phyloP scores from a whole-genome alignment of 1,140 invertebrate genomes.

The Drosophila takahashii region DNA sequence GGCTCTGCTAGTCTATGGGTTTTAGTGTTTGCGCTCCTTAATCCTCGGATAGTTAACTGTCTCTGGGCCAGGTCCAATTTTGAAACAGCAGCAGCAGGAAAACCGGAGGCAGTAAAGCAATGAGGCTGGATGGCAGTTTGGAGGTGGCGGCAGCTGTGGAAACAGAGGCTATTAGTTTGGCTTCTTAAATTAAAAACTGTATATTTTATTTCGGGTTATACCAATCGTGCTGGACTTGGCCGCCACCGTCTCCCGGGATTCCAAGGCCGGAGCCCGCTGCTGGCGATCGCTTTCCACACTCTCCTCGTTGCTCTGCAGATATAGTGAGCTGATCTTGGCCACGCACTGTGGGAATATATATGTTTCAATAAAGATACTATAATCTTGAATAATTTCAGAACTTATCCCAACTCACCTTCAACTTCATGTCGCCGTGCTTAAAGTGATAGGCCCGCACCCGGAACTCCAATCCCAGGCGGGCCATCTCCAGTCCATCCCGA shows the following conservation, averaged over 20 bases:
- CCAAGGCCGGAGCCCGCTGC: slow-evolving; percentile 87
- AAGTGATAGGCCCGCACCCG: slow-evolving; percentile 91
- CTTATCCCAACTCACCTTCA: slow-evolving; percentile 87
- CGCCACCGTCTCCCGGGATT: slow-evolving; percentile 87
- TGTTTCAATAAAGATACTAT: no score
- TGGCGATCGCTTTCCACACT: slow-evolving; percentile 90
- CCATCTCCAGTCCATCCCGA: slow-evolving; percentile 88
- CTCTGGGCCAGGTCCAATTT: slow-evolving; percentile 46
- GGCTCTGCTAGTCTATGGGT: slow-evolving; percentile 19
- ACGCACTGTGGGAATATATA: slow-evolving; percentile 87
- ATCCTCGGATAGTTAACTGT: slow-evolving; percentile 57
- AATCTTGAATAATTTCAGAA: neutral
- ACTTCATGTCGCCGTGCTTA: slow-evolving; percentile 91
- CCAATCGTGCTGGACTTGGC: slow-evolving; percentile 86
- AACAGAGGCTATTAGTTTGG: neutral
- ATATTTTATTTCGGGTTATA: slow-evolving; percentile 21
- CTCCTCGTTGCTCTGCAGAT: slow-evolving; percentile 93
- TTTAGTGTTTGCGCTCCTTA: slow-evolving; percentile 11
- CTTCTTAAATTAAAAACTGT: neutral
- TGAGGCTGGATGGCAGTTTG: slow-evolving; percentile 36
- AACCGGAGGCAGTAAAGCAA: slow-evolving; percentile 46
- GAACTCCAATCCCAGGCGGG: slow-evolving; percentile 90
- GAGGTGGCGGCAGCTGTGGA: slow-evolving; percentile 48
- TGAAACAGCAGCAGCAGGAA: slow-evolving; percentile 39
- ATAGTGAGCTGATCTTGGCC: slow-evolving; percentile 93